Conservation (phyloP, 2,888 invertebrate species). For the Dicyrtomina minuta region DNA sequence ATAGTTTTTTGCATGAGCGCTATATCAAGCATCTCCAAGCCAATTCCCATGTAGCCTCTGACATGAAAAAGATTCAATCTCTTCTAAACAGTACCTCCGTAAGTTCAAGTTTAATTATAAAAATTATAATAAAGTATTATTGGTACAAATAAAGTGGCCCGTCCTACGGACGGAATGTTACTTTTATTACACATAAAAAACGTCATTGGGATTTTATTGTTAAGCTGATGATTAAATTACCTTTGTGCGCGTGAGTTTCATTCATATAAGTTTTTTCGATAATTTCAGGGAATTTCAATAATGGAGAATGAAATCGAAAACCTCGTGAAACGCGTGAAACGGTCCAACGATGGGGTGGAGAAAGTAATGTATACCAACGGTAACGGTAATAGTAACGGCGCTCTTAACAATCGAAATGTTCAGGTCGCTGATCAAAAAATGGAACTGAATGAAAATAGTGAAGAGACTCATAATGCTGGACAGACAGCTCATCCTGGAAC, state of each 20-base stretch:
- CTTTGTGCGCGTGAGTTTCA: no score
- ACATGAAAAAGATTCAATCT: constrained; percentile 4
- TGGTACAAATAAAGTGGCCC: no score
- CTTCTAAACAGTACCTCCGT: constrained; percentile 2
- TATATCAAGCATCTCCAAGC: constrained; percentile 1
- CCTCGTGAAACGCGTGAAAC: background rate
- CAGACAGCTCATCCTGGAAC: no score
- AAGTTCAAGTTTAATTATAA: background rate
- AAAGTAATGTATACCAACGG: no score
- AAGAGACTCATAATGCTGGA: background rate
- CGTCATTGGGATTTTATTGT: no score
- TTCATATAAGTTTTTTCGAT: no score
- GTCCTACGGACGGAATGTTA: no score
- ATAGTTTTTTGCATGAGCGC: background rate
- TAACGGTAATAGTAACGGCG: no score
- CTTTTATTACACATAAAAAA: no score
- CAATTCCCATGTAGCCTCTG: constrained; percentile 7
- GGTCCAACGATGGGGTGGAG: background rate
- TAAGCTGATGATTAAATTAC: no score
- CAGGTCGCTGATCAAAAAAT: background rate
- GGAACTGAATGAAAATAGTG: background rate
- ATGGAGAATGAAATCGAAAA: constrained; percentile 2
- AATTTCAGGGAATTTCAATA: background rate
- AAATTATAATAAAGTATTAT: no score
- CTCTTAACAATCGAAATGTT: background rate